Percentiles rank a stretch among this genome's conserved stretches.
Evolutionary conservation across 2,797 vertebrate species (phyloP).

Genomic region (Tapirus indicus): DNA sequence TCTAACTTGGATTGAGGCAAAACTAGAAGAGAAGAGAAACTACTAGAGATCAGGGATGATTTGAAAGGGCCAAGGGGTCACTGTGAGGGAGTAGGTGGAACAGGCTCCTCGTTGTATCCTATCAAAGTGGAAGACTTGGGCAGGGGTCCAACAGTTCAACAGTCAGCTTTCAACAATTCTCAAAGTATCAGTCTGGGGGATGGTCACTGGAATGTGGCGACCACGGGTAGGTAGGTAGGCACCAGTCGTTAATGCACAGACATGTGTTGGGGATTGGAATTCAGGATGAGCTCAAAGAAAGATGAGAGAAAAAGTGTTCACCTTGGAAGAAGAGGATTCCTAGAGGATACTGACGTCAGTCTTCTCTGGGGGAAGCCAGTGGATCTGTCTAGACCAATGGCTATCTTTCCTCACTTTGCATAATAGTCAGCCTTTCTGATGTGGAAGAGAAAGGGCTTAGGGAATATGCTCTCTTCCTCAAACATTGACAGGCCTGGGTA

Average conservation of each 20-base stretch:
- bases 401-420: neutral
- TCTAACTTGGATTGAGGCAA: neutral
- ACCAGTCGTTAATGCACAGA: neutral
- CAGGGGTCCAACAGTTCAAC: neutral
- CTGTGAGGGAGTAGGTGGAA: neutral
- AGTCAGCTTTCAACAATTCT: neutral
- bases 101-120: neutral
- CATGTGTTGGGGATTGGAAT: neutral
- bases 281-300: neutral
- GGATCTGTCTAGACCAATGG: neutral
- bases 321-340: neutral
- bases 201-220: neutral
- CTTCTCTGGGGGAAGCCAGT: neutral
- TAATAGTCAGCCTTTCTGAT: neutral
- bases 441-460: neutral
- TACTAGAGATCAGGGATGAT: neutral
- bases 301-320: neutral
- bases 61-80: neutral
- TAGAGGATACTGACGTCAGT: neutral
- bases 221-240: neutral
- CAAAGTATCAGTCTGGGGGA: fast-evolving
- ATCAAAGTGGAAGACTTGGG: neutral
- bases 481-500: neutral
- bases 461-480: neutral
- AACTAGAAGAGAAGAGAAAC: neutral